Conservation (phyloP, 2,888 invertebrate genomes). For the Dinocampus coccinellae region DNA sequence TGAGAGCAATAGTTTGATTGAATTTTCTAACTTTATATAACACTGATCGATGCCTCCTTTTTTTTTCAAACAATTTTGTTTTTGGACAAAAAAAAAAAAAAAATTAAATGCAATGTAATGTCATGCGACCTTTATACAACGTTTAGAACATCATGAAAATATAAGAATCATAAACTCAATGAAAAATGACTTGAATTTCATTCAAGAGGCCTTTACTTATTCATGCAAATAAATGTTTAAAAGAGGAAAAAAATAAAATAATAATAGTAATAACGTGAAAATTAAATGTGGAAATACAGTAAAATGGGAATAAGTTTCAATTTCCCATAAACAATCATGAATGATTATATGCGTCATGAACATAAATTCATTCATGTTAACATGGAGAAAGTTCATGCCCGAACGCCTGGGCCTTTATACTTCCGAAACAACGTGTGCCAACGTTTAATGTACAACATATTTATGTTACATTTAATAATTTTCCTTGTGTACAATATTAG, state of each 20-base stretch:
- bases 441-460: conserved; percentile 35
- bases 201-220: conserved; percentile 42
- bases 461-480: background rate
- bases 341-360: conserved; percentile 49
- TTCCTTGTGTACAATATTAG: background rate
- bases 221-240: conserved; percentile 34
- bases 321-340: conserved; percentile 58
- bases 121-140: background rate
- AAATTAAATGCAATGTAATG: conserved; percentile 17
- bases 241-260: background rate
- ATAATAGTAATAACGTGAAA: too few relatives aligned
- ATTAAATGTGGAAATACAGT: too few relatives aligned
- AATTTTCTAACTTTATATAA: background rate
- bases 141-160: conserved; percentile 42
- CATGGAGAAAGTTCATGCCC: conserved; percentile 50
- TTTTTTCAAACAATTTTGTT: background rate
- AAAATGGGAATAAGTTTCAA: background rate
- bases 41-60: background rate
- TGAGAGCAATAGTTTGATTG: background rate
- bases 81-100: background rate
- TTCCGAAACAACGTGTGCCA: conserved; percentile 18
- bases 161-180: conserved; percentile 48
- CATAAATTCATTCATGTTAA: conserved; percentile 59
- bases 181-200: conserved; percentile 50
- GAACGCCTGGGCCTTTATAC: conserved; percentile 21